Conservation (phyloP, 2,888 invertebrate species). For the Coleophora flavipennella region DNA sequence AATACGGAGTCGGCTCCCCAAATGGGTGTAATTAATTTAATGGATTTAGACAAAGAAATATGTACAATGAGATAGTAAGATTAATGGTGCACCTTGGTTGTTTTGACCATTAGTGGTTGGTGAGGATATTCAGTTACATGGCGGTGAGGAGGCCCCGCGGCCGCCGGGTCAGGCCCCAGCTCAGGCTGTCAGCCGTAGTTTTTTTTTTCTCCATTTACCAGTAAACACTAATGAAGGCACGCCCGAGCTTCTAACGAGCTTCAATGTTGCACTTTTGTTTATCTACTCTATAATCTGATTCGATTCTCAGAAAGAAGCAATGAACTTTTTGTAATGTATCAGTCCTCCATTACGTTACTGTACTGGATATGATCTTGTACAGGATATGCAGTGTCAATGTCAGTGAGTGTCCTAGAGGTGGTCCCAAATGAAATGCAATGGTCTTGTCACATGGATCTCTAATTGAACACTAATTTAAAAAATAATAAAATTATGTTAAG, state of each 20-base stretch:
- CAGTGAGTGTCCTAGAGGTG: too few species aligned
- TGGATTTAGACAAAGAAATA: slow-evolving; percentile 72
- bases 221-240: slow-evolving; percentile 56
- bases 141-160: slow-evolving; percentile 8
- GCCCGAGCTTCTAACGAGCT: slow-evolving; percentile 47
- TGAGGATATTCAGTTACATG: slow-evolving; percentile 20
- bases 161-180: slow-evolving; percentile 18
- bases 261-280: slow-evolving; percentile 47
- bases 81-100: slow-evolving; percentile 50
- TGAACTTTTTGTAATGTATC: slow-evolving; percentile 1
- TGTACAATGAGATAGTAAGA: slow-evolving; percentile 68
- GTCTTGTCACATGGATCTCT: too few species aligned
- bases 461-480: too few species aligned
- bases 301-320: slow-evolving; percentile 2
- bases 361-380: too few species aligned
- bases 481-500: too few species aligned
- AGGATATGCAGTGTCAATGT: too few species aligned
- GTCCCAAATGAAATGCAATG: too few species aligned
- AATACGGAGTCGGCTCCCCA: slow-evolving; percentile 65
- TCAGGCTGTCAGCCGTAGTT: slow-evolving; percentile 19
- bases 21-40: slow-evolving; percentile 70
- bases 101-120: slow-evolving; percentile 48
- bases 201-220: slow-evolving; percentile 43
- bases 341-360: not conserved
- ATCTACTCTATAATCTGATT: slow-evolving; percentile 46